Conservation (phyloP, 2,113 vertebrate species). For the Ia io region DNA sequence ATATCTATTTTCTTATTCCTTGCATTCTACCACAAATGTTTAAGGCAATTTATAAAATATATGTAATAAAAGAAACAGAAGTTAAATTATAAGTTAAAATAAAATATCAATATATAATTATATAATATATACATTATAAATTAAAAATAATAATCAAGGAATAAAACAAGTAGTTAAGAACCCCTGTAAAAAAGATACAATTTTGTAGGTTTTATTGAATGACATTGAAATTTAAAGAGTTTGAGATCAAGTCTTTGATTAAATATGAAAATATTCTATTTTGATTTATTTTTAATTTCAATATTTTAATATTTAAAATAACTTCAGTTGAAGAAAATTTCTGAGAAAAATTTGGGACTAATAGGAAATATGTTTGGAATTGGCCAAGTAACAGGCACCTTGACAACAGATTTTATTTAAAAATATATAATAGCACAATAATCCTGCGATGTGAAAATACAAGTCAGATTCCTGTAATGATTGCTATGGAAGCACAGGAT, state of each 20-base stretch:
- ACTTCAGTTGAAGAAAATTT: background rate
- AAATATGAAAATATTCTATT: background rate
- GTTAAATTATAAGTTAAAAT: background rate
- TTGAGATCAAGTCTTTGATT: background rate
- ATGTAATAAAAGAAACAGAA: background rate
- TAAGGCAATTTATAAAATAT: background rate
- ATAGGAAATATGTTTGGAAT: background rate
- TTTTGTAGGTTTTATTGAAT: background rate
- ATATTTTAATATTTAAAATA: background rate
- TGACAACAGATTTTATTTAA: background rate
- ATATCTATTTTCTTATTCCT: background rate
- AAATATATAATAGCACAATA: background rate
- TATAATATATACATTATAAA: background rate
- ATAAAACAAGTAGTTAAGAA: background rate
- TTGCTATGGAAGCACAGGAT: background rate
- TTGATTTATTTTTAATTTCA: constrained; percentile 4
- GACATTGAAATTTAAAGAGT: background rate
- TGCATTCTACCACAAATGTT: background rate
- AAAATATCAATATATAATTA: background rate
- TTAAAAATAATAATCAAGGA: background rate
- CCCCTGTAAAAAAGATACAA: background rate
- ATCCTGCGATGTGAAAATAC: background rate
- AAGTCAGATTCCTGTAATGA: background rate
- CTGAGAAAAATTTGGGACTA: background rate
- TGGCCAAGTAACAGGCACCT: background rate